Evolutionary conservation across 1,140 invertebrate species (phyloP).

Genomic region (Bombus huntii): DNA sequence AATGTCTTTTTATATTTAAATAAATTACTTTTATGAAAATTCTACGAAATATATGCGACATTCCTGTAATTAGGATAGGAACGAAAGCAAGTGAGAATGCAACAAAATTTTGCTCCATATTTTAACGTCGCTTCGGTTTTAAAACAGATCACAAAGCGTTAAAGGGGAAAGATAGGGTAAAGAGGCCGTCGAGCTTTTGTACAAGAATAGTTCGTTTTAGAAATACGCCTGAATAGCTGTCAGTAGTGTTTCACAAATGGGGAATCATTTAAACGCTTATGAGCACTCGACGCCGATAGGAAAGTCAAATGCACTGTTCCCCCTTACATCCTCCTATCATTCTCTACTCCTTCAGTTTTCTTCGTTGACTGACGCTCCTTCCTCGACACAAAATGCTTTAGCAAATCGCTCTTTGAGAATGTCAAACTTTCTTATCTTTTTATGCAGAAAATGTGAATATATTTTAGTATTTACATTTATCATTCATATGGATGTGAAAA

Average conservation of each 20-base stretch:
- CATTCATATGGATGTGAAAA: background rate
- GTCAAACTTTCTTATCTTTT: conserved; percentile 58
- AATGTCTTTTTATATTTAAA: background rate
- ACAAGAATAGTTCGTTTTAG: conserved; percentile 57
- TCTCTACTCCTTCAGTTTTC: conserved; percentile 34
- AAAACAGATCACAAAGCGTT: conserved; percentile 22
- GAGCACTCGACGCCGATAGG: conserved; percentile 66
- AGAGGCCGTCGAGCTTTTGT: background rate
- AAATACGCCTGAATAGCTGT: conserved; percentile 67
- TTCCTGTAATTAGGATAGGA: background rate
- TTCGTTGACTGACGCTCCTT: conserved; percentile 29
- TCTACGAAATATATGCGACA: no score
- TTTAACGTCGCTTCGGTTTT: conserved; percentile 13
- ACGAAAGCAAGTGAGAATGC: background rate
- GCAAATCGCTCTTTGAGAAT: conserved; percentile 46
- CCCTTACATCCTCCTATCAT: conserved; percentile 29
- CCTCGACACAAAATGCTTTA: conserved; percentile 52
- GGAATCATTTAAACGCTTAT: conserved; percentile 69
- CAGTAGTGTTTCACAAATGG: conserved; percentile 68
- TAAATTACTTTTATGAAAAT: no score
- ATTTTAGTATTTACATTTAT: background rate
- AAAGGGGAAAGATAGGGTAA: background rate
- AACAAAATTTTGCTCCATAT: conserved; percentile 32
- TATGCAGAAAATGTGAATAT: conserved; percentile 2
- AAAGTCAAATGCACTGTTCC: conserved; percentile 69